These are phyloP conservation scores for Chesias legatella DNA, from an alignment of 2,888 invertebrate genomes.

Conservation along the genomic window DNA sequence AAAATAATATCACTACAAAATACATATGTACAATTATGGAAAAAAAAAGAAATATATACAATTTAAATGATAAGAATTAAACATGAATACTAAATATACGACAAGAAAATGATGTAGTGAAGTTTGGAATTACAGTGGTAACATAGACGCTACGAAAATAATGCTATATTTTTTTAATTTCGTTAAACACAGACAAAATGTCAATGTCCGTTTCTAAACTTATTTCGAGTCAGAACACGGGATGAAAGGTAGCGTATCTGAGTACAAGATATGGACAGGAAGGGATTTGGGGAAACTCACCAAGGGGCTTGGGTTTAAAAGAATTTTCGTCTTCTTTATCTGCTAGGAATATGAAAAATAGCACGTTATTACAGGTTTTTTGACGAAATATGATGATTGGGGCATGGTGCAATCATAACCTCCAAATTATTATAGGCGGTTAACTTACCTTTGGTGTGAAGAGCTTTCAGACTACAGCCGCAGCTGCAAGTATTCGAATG, in stretches of 20 bases:
- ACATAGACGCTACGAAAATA: no score
- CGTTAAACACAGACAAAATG: no score
- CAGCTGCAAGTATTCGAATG: conserved; percentile 84
- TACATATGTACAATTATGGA: no score
- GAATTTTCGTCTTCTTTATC: conserved; percentile 49
- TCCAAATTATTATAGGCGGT: conserved; percentile 37
- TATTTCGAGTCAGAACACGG: no score
- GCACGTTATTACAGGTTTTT: conserved; percentile 2
- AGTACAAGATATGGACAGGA: conserved; percentile 25
- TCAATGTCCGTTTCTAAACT: no score
- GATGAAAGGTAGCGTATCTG: conserved; percentile 3
- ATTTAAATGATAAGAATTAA: no score
- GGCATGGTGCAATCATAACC: conserved; percentile 69
- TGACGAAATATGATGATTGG: conserved; percentile 10
- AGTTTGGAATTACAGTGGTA: no score
- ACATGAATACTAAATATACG: no score
- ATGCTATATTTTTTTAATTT: no score
- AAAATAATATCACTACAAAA: no score
- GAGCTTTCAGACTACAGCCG: conserved; percentile 82
- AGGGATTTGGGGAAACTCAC: conserved; percentile 50
- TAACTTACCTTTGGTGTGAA: conserved; percentile 85
- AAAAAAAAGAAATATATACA: no score
- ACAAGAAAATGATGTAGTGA: no score
- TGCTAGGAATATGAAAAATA: conserved; percentile 36
- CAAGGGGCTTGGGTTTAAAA: conserved; percentile 54